Evolutionary conservation across 2,888 invertebrate genomes (phyloP), one percentile per base, ranked within the genome.

Genomic region (Melinopterus prodromus): DNA sequence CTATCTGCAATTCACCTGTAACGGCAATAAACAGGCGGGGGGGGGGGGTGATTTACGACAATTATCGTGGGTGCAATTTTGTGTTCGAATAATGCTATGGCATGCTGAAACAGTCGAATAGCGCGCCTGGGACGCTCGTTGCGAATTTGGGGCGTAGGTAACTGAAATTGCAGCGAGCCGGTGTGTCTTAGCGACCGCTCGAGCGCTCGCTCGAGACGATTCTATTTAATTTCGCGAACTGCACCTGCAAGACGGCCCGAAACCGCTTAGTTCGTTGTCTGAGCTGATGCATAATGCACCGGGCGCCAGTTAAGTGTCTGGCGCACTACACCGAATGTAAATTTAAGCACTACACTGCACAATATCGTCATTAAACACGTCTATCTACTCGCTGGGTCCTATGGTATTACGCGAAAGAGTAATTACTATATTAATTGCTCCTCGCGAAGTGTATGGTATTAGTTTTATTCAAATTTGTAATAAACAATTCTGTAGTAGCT

Each of bases 311-410:
- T 53, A 53, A 12, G 53, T 53, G 9, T 53, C 53, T 53, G 53
- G 9, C 53, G 12, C 53, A 53, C 53, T 53, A 26, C 53, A 53
- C 2, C 9, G 53, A 53, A 53, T 53, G 53, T 12, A 53, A 53
- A 53, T 53, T 53, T 53, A 53, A 53, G 53, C 53, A 53, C 53
- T 53, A 53, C 53, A 53, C 53, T 53, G 53, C 53, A 53, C 53
- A 53, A 53, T 53, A 53, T 53, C 53, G 53, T 53, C 53, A 53
- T 53, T 53, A 53, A 9, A 53, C 53, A 53, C 53, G 53, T 53
- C 53, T 53, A 6, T 53, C 9, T 53, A 53, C 53, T 53, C 53
- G 53, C 53, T 7, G 5, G 6, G 53, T 12, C 53, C 53, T 12
- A 4, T 53, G 26, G 3, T 53, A 2, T 53, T 9, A 9, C 53